phyloP scores from a whole-genome alignment of 64 coral and sea anemone genomes.

The Anthopleura sola region DNA sequence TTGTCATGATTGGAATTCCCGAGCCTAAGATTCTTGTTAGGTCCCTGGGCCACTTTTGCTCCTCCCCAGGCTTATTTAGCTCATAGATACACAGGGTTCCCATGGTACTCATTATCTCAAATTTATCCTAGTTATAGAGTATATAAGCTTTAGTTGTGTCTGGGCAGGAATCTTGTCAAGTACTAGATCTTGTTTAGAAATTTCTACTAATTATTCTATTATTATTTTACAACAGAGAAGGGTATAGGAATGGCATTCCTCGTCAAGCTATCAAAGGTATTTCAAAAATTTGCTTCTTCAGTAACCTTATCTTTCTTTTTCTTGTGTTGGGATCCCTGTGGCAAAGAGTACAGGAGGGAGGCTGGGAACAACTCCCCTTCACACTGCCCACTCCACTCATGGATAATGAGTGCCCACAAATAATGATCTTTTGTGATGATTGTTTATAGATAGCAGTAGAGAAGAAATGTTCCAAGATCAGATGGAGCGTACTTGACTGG shows the following conservation, averaged over 20 bases:
- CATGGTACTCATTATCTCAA: too few relatives aligned
- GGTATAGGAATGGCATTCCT: constrained; percentile 10
- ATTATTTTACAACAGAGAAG: background rate
- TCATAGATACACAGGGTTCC: too few relatives aligned
- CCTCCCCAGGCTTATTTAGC: too few relatives aligned
- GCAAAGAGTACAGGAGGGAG: too few relatives aligned
- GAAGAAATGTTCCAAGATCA: constrained; percentile 15
- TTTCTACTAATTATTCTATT: too few relatives aligned
- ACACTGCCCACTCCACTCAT: too few relatives aligned
- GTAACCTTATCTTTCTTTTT: background rate
- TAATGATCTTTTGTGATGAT: background rate
- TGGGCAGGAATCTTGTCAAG: background rate
- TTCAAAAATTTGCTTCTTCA: background rate
- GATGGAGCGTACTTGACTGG: constrained; percentile 18
- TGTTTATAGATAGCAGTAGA: constrained; percentile 6
- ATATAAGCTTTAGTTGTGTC: too few relatives aligned
- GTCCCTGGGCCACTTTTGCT: too few relatives aligned
- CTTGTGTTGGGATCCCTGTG: background rate
- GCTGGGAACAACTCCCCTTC: background rate
- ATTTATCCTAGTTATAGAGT: too few relatives aligned
- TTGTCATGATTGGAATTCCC: too few relatives aligned
- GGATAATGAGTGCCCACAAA: background rate
- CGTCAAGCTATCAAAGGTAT: background rate
- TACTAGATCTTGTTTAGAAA: background rate
- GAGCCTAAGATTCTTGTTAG: too few relatives aligned